Conservation (phyloP, 2,888 invertebrate species). For the Theodoxus fluviatilis region DNA sequence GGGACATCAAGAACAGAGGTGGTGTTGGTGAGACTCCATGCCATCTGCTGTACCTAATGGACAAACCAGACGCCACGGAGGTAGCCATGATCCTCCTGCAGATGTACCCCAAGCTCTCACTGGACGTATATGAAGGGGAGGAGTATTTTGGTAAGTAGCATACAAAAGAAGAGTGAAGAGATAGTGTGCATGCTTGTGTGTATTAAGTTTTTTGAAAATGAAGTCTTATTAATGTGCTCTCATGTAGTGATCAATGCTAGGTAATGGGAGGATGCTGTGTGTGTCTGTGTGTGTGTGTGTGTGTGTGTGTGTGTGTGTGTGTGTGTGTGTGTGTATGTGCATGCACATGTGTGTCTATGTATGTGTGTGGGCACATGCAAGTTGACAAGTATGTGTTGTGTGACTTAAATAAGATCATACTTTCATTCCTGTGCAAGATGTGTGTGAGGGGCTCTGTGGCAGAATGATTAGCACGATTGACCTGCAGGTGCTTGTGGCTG, state of each 20-base stretch:
- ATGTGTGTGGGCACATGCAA: not conserved
- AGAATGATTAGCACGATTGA: too few species aligned
- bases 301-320: slow-evolving; percentile 16
- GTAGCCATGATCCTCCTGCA: slow-evolving; percentile 88
- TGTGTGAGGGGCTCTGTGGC: too few species aligned
- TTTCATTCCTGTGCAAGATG: too few species aligned
- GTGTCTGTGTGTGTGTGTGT: slow-evolving; percentile 1
- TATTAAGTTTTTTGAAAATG: too few species aligned
- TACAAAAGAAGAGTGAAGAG: too few species aligned
- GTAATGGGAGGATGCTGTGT: not conserved
- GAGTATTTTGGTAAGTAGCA: slow-evolving; percentile 89
- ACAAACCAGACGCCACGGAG: slow-evolving; percentile 81
- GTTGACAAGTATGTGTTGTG: not conserved
- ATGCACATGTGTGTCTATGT: not conserved
- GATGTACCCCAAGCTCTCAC: slow-evolving; percentile 86
- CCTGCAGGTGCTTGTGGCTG: too few species aligned
- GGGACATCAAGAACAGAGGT: slow-evolving; percentile 96
- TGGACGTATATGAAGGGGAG: slow-evolving; percentile 96
- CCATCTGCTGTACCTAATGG: slow-evolving; percentile 93
- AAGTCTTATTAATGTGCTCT: not conserved
- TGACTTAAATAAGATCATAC: too few species aligned
- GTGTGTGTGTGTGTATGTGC: slow-evolving; percentile 13
- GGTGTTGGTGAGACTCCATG: slow-evolving; percentile 93
- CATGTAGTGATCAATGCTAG: not conserved
- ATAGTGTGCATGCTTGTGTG: slow-evolving; percentile 3